These are phyloP conservation scores for Griposia aprilina DNA, from an alignment of 2,888 invertebrate species.

Conservation along the genomic window DNA sequence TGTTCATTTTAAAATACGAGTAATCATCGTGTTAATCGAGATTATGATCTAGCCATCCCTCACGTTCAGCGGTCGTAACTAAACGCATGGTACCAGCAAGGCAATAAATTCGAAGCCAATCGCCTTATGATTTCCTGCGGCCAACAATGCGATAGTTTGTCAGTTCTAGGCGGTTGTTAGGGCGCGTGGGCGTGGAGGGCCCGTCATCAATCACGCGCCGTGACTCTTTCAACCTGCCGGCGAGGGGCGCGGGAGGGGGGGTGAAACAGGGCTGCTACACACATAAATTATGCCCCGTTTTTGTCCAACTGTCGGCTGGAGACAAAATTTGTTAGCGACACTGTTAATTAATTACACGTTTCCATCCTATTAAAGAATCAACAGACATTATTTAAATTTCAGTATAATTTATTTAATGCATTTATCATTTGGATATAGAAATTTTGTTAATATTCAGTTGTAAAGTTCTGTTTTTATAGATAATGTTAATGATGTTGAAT, in stretches of 20 bases:
- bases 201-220: slow-evolving; percentile 88
- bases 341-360: slow-evolving; percentile 86
- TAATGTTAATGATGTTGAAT: slow-evolving; percentile 56
- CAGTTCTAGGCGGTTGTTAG: slow-evolving; percentile 86
- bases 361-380: slow-evolving; percentile 69
- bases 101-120: slow-evolving; percentile 81
- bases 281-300: slow-evolving; percentile 87
- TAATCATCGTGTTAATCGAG: slow-evolving; percentile 69
- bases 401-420: slow-evolving; percentile 67
- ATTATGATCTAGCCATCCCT: slow-evolving; percentile 68
- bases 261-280: slow-evolving; percentile 79
- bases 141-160: slow-evolving; percentile 85
- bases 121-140: slow-evolving; percentile 83
- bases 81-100: slow-evolving; percentile 71
- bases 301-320: slow-evolving; percentile 83
- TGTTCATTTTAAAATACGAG: slow-evolving; percentile 57
- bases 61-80: slow-evolving; percentile 69
- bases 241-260: slow-evolving; percentile 67
- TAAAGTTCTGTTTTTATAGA: slow-evolving; percentile 50
- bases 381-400: slow-evolving; percentile 68
- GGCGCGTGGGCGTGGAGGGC: slow-evolving; percentile 82
- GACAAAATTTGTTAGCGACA: slow-evolving; percentile 87
- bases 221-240: slow-evolving; percentile 90
- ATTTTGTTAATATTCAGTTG: slow-evolving; percentile 58
- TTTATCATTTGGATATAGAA: slow-evolving; percentile 60